Conservation (phyloP, 2,797 vertebrate genomes). For the Tadarida brasiliensis region DNA sequence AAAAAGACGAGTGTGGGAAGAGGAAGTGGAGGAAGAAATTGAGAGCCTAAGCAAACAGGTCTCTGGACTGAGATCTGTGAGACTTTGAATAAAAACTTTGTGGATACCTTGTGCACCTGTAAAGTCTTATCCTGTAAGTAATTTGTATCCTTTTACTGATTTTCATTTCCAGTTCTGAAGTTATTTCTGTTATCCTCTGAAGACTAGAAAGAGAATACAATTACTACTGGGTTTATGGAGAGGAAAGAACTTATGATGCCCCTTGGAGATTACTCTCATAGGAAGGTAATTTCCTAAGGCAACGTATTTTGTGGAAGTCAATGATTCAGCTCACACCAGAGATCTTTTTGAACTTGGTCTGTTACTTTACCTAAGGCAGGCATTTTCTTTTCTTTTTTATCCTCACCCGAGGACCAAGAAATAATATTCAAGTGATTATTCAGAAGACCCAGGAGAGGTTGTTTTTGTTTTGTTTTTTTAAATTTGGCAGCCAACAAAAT, state of each 20-base stretch:
- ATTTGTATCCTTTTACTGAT: not conserved
- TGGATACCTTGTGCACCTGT: not conserved
- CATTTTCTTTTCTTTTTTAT: too few species aligned
- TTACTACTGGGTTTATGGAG: not conserved
- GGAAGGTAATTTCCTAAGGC: not conserved
- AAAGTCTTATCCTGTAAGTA: constrained; percentile 1
- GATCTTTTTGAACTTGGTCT: not conserved
- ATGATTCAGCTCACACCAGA: constrained; percentile 1
- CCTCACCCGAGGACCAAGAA: too few species aligned
- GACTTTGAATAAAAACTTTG: not conserved
- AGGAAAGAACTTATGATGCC: not conserved
- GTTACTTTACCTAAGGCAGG: not conserved
- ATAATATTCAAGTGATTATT: constrained; percentile 41
- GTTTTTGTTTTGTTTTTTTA: not conserved
- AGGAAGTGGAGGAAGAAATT: constrained; percentile 6
- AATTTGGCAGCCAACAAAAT: constrained; percentile 5
- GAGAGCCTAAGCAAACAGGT: constrained; percentile 14
- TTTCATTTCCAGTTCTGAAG: constrained; percentile 55
- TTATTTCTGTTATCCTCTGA: constrained; percentile 3
- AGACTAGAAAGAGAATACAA: not conserved
- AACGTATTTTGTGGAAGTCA: not conserved
- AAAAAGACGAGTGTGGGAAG: not conserved
- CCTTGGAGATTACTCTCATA: not conserved
- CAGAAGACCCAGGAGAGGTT: not conserved
- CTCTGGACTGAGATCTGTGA: not conserved